Base-by-base conservation (phyloP, 2,113 vertebrate genomes). In the Corvus moneduloides region DNA sequence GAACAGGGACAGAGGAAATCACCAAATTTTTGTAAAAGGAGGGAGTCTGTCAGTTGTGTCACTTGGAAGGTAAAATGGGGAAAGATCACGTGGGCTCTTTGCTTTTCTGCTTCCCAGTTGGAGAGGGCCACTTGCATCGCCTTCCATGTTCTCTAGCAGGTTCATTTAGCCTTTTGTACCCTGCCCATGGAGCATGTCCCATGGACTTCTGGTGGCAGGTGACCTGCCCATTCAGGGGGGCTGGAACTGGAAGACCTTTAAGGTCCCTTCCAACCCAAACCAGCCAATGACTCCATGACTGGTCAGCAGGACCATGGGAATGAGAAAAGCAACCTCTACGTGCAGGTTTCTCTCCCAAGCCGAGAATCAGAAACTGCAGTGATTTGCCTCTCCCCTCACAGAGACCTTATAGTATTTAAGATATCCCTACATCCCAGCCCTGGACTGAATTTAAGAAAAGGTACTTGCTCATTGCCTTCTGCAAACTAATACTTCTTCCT, bases 161-260 rank as follows among this genome's bases (percentile, higher is more conserved):
- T 84, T 78, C 19, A 16, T 81, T 77, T 22, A 37, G 18, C 22
- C 22, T 24, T 46, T 79, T 19, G 30, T 41, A 41, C 44, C 16
- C 10, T 30, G 23, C 11, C 54, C 10, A 1, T 12, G 61, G 35
- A 74, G 21, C 1, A 0, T 10, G 14, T 24, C n/a, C 37, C 43
- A 15, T 13, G 41, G 62, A 55, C 24, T 69, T 32, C 21, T 49
- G 21, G 26, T 62, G 30, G 35, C n/a, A 61, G 13, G 16, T 22
- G 11, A 23, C 77, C n/a, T 54, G 54, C 13, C 13, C n/a, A 21
- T 68, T 52, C 16, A 5, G 46, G 9, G 12, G 21, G 2, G 6
- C 3, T 46, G 78, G 69, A 54, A 61, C 20, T 61, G 24, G 54
- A 9, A 61, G n/a, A 39, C 24, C 2, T 68, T 54, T n/a, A 61